Conservation (phyloP, 2,797 vertebrate genomes). For the Thripadectes ignobilis region DNA sequence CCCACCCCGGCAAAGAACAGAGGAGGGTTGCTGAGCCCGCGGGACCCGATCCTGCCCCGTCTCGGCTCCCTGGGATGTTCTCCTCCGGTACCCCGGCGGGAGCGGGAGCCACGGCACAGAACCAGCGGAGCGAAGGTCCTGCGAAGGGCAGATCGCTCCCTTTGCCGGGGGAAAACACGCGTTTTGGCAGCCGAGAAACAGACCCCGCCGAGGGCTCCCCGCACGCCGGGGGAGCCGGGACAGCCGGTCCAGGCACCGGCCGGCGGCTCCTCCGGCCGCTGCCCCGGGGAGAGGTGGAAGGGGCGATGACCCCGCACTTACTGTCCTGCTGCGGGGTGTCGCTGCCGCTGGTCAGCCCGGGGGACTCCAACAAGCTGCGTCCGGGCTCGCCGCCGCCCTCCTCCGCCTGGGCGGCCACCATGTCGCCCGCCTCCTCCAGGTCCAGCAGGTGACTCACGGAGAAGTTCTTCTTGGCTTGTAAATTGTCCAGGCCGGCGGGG, state of each 20-base stretch:
- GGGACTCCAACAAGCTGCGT: conserved; percentile 92
- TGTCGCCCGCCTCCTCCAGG: conserved; percentile 94
- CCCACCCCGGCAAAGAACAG: neutral
- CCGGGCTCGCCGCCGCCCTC: conserved; percentile 90
- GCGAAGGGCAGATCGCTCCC: neutral
- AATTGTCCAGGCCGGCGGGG: conserved; percentile 89
- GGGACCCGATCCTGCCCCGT: neutral
- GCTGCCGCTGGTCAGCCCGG: conserved; percentile 94
- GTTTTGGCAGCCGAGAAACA: neutral
- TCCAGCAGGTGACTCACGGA: conserved; percentile 98
- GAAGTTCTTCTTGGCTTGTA: conserved; percentile 98
- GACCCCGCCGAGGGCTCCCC: neutral
- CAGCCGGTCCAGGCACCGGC: neutral
- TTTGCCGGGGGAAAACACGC: neutral
- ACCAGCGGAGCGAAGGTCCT: neutral
- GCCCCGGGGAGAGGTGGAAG: neutral
- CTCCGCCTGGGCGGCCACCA: conserved; percentile 90
- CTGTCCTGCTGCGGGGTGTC: conserved; percentile 97
- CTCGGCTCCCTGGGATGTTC: neutral
- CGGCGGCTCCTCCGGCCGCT: neutral
- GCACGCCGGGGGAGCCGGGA: neutral
- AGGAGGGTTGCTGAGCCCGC: neutral
- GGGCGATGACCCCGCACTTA: conserved; percentile 78
- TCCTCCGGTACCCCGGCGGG: neutral
- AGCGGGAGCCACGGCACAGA: neutral